phyloP scores from a whole-genome alignment of 1,140 invertebrate genomes.

The Drosophila tropicalis region DNA sequence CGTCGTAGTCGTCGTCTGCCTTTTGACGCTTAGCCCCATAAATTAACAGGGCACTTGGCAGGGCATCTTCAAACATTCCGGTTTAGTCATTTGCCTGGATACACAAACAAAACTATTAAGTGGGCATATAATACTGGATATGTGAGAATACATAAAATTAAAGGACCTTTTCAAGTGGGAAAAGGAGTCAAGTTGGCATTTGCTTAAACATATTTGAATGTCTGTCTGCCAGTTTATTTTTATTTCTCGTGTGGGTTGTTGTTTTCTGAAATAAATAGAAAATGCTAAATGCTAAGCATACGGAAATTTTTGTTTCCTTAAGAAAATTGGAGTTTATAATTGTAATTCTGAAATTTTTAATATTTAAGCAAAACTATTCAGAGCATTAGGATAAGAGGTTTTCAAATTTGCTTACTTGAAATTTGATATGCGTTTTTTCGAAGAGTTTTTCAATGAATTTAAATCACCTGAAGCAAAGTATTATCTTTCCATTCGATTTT shows the following conservation, averaged over 20 bases:
- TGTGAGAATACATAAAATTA: slow-evolving; percentile 39
- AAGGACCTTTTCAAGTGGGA: slow-evolving; percentile 40
- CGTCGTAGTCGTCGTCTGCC: slow-evolving; percentile 62
- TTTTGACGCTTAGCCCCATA: slow-evolving; percentile 71
- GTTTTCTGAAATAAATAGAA: neutral
- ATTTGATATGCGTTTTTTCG: no score
- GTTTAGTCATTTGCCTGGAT: slow-evolving; percentile 71
- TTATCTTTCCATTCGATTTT: neutral
- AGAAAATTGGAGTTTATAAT: no score
- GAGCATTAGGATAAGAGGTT: no score
- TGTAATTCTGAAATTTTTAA: no score
- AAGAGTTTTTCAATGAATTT: neutral
- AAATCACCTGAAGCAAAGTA: neutral
- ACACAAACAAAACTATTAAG: slow-evolving; percentile 79
- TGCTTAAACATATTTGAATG: neutral
- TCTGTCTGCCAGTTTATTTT: neutral
- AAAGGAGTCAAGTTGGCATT: neutral
- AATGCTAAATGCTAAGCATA: neutral
- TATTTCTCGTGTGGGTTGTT: neutral
- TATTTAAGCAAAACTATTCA: no score
- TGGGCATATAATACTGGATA: slow-evolving; percentile 72
- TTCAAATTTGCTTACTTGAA: no score
- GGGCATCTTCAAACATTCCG: slow-evolving; percentile 72
- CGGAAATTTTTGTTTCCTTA: neutral
- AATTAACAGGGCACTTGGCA: slow-evolving; percentile 70